Evolutionary conservation across 2,113 vertebrate species (phyloP).

Genomic region (Larimichthys polyactis): DNA sequence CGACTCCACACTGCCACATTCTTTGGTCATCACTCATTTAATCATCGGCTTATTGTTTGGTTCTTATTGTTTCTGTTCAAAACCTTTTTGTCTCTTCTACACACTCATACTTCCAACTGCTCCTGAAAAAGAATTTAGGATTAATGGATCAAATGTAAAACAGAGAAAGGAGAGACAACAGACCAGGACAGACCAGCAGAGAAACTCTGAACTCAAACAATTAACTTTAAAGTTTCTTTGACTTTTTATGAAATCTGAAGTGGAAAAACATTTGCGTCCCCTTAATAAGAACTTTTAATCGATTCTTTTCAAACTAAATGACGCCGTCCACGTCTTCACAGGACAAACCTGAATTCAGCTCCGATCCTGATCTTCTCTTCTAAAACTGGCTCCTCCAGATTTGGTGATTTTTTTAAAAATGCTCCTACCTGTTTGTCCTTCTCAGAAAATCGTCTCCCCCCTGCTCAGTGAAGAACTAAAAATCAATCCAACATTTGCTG

Average conservation of each 20-base stretch:
- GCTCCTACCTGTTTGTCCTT: constrained; percentile 14
- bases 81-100: not conserved
- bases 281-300: no score
- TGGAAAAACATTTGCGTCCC: not conserved
- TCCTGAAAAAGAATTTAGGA: not conserved
- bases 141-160: not conserved
- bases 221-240: not conserved
- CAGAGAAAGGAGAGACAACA: no score
- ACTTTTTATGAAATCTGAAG: not conserved
- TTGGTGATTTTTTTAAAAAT: not conserved
- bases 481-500: not conserved
- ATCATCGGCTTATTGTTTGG: not conserved
- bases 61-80: not conserved
- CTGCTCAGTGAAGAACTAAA: not conserved
- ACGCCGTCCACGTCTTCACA: not conserved
- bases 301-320: not conserved
- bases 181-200: not conserved
- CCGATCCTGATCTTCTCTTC: not conserved
- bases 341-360: not conserved
- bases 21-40: constrained; percentile 14
- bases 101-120: not conserved
- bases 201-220: not conserved
- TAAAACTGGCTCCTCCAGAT: not conserved
- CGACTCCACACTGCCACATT: constrained; percentile 2
- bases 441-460: not conserved